Evolutionary conservation across 1,140 invertebrate genomes (phyloP).

Genomic region (Drosophila pseudoananassae): DNA sequence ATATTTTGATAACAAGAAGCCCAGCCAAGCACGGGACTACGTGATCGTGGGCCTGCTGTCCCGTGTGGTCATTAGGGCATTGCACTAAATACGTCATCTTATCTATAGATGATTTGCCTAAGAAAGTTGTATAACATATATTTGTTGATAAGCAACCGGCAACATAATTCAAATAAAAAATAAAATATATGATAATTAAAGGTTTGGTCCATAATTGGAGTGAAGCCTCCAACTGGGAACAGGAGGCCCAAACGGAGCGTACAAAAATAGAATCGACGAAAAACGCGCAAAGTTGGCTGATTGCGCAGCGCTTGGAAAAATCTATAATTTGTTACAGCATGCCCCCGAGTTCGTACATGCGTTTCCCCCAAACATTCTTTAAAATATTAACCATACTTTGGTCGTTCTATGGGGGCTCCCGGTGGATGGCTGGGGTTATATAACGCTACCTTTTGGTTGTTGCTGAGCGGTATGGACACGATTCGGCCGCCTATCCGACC

Average conservation of each 20-base stretch:
- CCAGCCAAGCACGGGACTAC: constrained; percentile 33
- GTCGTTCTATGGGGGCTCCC: neutral
- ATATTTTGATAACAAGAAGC: no score
- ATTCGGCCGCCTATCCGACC: constrained; percentile 92
- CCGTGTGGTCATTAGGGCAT: constrained; percentile 16
- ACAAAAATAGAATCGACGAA: constrained; percentile 27
- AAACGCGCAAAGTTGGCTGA: constrained; percentile 25
- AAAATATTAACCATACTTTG: neutral
- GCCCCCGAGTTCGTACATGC: neutral
- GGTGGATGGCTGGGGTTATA: constrained; percentile 41
- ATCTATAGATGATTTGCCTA: constrained; percentile 4
- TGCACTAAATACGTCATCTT: constrained; percentile 47
- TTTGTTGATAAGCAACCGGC: neutral
- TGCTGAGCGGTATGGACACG: constrained; percentile 89
- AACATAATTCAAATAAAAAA: neutral
- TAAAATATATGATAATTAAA: neutral
- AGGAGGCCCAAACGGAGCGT: constrained; percentile 1
- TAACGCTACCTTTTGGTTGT: constrained; percentile 85
- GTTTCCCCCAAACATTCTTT: neutral
- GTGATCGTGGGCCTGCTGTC: constrained; percentile 49
- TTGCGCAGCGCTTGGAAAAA: constrained; percentile 58
- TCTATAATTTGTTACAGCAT: constrained; percentile 60
- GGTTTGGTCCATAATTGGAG: neutral
- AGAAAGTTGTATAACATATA: constrained; percentile 41
- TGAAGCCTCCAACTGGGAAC: constrained; percentile 10